These are phyloP conservation scores for Macrosiphum euphorbiae DNA, from an alignment of 2,888 invertebrate genomes.

Conservation along the genomic window DNA sequence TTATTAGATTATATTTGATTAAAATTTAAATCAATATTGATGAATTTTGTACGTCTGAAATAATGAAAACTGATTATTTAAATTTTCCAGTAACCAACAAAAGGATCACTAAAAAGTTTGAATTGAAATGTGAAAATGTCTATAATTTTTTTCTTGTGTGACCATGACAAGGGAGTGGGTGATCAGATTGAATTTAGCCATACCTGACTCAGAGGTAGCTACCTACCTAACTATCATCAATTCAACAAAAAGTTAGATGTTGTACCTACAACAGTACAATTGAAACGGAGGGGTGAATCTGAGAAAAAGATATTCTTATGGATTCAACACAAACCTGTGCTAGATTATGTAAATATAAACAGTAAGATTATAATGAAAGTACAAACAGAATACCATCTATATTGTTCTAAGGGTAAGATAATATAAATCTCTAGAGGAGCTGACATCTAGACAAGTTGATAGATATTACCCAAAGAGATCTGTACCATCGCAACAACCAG, in stretches of 20 bases:
- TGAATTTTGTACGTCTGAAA: too few species aligned
- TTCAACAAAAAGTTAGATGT: neutral
- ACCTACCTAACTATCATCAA: neutral
- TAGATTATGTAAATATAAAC: neutral
- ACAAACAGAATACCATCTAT: neutral
- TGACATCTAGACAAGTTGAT: neutral
- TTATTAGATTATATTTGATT: too few species aligned
- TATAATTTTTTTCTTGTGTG: too few species aligned
- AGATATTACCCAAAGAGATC: neutral
- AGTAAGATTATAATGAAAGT: neutral
- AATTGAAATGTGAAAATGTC: too few species aligned
- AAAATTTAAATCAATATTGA: too few species aligned
- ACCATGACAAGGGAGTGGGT: too few species aligned
- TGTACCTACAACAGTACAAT: neutral
- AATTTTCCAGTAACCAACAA: too few species aligned
- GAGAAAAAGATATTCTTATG: neutral
- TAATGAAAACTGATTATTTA: too few species aligned
- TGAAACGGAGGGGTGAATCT: neutral
- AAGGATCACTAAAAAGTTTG: too few species aligned
- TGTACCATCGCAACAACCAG: neutral
- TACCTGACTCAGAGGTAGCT: too few species aligned
- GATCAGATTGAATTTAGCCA: too few species aligned
- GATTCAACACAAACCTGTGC: neutral
- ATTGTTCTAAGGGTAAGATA: neutral
- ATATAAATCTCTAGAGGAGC: neutral